Percentiles rank a stretch among this genome's conserved stretches.
Evolutionary conservation across 2,888 invertebrate genomes (phyloP).

Genomic region (Odontocerum albicorne): DNA sequence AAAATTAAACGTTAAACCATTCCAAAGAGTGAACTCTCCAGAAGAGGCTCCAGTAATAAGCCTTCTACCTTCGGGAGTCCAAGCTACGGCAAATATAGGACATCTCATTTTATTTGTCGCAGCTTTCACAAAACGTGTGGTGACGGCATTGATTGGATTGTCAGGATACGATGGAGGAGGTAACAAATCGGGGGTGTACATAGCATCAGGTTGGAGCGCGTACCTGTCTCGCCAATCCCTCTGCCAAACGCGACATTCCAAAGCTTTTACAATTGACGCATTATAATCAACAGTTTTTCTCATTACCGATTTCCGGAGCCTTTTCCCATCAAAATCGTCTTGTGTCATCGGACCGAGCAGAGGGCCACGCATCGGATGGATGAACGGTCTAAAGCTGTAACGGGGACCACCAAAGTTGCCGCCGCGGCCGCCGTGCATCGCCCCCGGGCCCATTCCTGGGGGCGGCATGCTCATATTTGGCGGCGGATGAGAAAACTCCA

Average conservation of each 20-base stretch:
- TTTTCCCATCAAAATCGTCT: slow-evolving; percentile 94
- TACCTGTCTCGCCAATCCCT: slow-evolving; percentile 87
- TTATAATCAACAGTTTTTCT: slow-evolving; percentile 98
- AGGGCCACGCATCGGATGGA: slow-evolving; percentile 55
- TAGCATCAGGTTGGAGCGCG: slow-evolving; percentile 91
- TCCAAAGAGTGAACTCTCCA: slow-evolving; percentile 99
- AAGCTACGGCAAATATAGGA: slow-evolving; percentile 97
- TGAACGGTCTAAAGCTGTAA: slow-evolving; percentile 54
- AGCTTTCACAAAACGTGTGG: slow-evolving; percentile 95
- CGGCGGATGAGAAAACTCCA: slow-evolving; percentile 28
- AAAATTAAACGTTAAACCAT: slow-evolving; percentile 99
- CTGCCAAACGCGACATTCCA: slow-evolving; percentile 96
- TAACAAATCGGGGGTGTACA: slow-evolving; percentile 90
- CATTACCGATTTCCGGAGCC: slow-evolving; percentile 94
- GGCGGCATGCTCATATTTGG: slow-evolving; percentile 29
- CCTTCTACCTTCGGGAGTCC: slow-evolving; percentile 98
- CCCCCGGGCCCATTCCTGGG: slow-evolving; percentile 19
- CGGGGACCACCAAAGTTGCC: slow-evolving; percentile 51
- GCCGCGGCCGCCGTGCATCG: slow-evolving; percentile 6
- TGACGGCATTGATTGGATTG: slow-evolving; percentile 95
- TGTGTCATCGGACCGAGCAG: slow-evolving; percentile 65
- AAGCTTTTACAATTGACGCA: slow-evolving; percentile 87
- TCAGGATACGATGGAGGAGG: slow-evolving; percentile 94
- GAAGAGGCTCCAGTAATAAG: slow-evolving; percentile 98
- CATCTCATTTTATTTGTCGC: slow-evolving; percentile 99